A percentile compares a stretch with the other conserved stretches of the same genome.
These are phyloP conservation scores for Ctenosaura bakeri DNA, from an alignment of 2,797 vertebrate species.

Conservation along the genomic window DNA sequence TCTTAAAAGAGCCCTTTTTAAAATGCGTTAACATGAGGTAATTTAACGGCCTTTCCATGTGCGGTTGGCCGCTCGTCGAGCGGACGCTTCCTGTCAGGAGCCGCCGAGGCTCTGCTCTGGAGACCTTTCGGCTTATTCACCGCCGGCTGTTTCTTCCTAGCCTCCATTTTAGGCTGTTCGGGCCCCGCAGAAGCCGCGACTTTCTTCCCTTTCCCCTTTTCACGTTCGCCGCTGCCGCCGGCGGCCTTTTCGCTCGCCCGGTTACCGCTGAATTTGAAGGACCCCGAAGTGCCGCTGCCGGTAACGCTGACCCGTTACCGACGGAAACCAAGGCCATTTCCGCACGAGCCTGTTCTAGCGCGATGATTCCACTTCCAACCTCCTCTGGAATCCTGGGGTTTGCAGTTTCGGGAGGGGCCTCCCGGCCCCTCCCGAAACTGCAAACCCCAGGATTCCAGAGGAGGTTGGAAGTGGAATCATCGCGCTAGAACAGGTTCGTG, in stretches of 20 bases:
- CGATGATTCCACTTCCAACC: too few relatives aligned
- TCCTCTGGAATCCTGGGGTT: too few relatives aligned
- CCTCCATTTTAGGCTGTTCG: background rate
- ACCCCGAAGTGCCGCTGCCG: constrained; percentile 23
- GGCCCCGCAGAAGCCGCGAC: background rate
- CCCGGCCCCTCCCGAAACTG: too few relatives aligned
- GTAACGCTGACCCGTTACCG: background rate
- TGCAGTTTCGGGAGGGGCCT: too few relatives aligned
- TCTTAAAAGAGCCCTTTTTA: constrained; percentile 41
- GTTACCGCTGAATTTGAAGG: background rate
- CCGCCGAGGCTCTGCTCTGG: background rate
- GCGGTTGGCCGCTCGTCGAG: background rate
- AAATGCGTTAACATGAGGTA: too few relatives aligned
- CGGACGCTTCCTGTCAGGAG: background rate
- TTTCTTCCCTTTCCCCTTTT: background rate
- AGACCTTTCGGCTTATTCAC: background rate
- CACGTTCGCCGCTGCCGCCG: background rate
- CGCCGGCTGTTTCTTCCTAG: constrained; percentile 7
- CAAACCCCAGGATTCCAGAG: too few relatives aligned
- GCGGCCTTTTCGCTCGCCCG: background rate
- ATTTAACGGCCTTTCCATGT: too few relatives aligned
- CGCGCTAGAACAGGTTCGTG: too few relatives aligned
- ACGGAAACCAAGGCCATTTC: too few relatives aligned
- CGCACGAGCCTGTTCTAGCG: too few relatives aligned
- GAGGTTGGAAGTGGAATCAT: too few relatives aligned